Conservation (phyloP, 2,797 vertebrate genomes). For the Oreochromis mossambicus region DNA sequence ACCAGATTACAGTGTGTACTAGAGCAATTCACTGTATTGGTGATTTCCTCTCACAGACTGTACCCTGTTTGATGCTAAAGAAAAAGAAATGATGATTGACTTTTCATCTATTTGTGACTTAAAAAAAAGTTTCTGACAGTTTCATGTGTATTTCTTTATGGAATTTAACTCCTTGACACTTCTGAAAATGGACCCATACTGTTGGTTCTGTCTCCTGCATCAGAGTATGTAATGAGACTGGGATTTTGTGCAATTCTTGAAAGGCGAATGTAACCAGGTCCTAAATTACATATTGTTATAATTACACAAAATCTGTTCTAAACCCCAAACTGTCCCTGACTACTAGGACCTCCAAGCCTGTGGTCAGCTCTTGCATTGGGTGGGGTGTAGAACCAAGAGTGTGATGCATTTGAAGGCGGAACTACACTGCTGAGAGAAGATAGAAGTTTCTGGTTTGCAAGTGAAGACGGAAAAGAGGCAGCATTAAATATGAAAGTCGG, state of each 20-base stretch:
- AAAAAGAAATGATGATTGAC: neutral
- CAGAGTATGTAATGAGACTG: neutral
- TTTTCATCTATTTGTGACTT: neutral
- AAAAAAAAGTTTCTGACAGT: accelerated
- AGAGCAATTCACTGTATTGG: neutral
- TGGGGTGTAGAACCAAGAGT: neutral
- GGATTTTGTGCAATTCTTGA: neutral
- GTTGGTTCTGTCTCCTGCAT: neutral
- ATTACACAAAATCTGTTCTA: neutral
- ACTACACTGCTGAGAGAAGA: neutral
- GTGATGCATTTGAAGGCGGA: neutral
- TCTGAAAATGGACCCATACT: neutral
- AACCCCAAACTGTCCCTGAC: neutral
- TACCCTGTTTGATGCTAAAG: neutral
- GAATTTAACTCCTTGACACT: neutral
- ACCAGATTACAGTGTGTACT: neutral
- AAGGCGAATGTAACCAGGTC: neutral
- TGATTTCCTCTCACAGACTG: neutral
- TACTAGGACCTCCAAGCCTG: neutral
- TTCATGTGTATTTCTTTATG: neutral
- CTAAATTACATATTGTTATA: neutral
- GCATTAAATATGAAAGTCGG: neutral
- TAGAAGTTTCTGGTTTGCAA: neutral
- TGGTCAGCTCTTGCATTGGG: neutral
- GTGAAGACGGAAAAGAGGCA: neutral